Percentiles rank a stretch among this genome's conserved stretches.
phyloP scores from a whole-genome alignment of 2,888 invertebrate genomes.

The Meiosimyza platycephala region DNA sequence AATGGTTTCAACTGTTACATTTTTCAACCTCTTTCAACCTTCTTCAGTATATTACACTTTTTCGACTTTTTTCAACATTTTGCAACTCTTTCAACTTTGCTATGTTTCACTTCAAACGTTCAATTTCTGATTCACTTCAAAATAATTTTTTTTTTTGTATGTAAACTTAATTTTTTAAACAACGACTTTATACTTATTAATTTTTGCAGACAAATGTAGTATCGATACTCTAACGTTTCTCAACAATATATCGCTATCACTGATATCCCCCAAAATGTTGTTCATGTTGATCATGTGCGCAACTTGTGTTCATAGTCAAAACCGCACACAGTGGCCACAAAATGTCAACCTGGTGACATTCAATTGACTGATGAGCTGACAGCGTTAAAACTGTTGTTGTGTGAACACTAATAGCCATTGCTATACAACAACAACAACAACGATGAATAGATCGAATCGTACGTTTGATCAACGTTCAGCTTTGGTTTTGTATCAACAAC shows the following conservation, averaged over 20 bases:
- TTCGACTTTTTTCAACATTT: too few species aligned
- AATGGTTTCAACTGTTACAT: too few species aligned
- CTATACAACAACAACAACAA: not conserved
- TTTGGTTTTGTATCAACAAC: not conserved
- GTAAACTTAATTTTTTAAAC: too few species aligned
- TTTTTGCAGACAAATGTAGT: not conserved
- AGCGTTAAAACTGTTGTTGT: slow-evolving; percentile 66
- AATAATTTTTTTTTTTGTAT: too few species aligned
- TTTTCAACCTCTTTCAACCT: too few species aligned
- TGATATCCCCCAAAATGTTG: too few species aligned
- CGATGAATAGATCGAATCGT: slow-evolving; percentile 29
- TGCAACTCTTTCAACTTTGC: too few species aligned
- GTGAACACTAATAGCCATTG: slow-evolving; percentile 58
- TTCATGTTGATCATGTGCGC: not conserved
- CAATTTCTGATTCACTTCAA: too few species aligned
- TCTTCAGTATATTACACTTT: too few species aligned
- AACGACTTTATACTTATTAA: too few species aligned
- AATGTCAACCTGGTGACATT: slow-evolving; percentile 65
- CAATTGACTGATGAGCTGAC: slow-evolving; percentile 66
- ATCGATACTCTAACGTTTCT: not conserved
- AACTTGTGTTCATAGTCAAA: slow-evolving; percentile 2
- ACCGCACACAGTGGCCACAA: slow-evolving; percentile 53
- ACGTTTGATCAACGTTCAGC: slow-evolving; percentile 7
- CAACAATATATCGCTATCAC: too few species aligned
- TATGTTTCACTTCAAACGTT: too few species aligned